Evolutionary conservation across 2,113 vertebrate genomes (phyloP), one percentile per base, ranked within the genome.

Genomic region (Zapus hudsonius): DNA sequence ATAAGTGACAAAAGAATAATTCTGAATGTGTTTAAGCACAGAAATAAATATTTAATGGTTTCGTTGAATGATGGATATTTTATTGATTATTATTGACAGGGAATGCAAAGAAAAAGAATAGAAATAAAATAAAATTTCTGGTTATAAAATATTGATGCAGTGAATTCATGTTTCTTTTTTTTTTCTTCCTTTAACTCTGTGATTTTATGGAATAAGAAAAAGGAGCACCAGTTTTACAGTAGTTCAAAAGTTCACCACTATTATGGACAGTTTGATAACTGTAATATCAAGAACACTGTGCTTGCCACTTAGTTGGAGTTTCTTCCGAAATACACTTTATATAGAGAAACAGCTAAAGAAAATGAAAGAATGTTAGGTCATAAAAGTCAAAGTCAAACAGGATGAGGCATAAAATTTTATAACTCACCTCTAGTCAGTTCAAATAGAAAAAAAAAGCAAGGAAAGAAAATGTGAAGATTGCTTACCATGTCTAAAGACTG

Each of bases 311-410:
- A 86, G 64, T 72, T 95, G 47, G n/a, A 47, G 29, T 59, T 93
- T 93, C 78, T 88, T 83, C 52, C 90, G 83, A 96, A 93, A 90
- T 94, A 78, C 25, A 87, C 16, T 92, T 95, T 87, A 94, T 95
- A 78, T 31, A 83, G 74, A 85, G 88, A 89, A 94, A 94, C 59
- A 93, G 69, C 85, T 73, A 88, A 90, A 92, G 78, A 94, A 95
- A 94, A 94, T 90, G 66, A 96, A 96, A 95, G 82, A 79, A 94
- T 86, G 74, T 47, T 91, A 88, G 70, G 72, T 94, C 80, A 86
- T 95, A 96, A 95, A 96, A 93, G 78, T 94, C 90, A 96, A 96
- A 90, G 87, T 94, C 90, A 92, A 95, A 90, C 42, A 88, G 44
- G 44, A 42, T 90, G 84, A 96, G 42, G 23, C 87, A 92, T 95